These are phyloP conservation scores for Pycnomerus fuliginosus DNA, from an alignment of 2,888 invertebrate genomes.

Conservation along the genomic window DNA sequence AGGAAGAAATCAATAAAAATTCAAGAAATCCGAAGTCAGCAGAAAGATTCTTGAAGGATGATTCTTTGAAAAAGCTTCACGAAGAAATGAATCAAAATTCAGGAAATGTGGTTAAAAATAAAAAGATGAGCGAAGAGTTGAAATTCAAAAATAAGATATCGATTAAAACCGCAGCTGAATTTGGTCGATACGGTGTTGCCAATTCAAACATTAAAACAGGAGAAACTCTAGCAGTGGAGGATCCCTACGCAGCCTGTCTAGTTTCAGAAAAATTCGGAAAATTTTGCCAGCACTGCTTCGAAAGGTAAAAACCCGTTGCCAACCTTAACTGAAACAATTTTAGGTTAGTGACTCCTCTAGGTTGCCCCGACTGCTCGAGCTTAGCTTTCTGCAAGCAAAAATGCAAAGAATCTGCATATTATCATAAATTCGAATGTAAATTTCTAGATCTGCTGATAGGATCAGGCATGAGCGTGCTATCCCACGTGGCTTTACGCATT, in stretches of 20 bases:
- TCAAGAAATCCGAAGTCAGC: constrained; percentile 53
- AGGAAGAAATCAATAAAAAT: constrained; percentile 28
- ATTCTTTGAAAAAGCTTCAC: background rate
- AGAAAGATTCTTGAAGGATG: background rate
- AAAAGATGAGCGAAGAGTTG: too few species aligned
- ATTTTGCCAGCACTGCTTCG: constrained; percentile 79
- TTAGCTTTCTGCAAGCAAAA: constrained; percentile 72
- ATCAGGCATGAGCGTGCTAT: constrained; percentile 75
- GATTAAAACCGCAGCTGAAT: constrained; percentile 60
- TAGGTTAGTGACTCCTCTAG: constrained; percentile 65
- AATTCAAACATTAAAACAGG: constrained; percentile 64
- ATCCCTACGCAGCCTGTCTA: constrained; percentile 72
- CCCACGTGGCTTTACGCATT: constrained; percentile 72
- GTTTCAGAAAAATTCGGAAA: constrained; percentile 72
- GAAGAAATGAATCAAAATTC: constrained; percentile 45
- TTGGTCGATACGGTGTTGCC: constrained; percentile 73
- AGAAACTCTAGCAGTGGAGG: constrained; percentile 70
- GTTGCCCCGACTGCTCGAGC: constrained; percentile 72
- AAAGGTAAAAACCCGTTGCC: constrained; percentile 57
- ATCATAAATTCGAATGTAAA: constrained; percentile 76
- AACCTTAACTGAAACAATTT: constrained; percentile 25
- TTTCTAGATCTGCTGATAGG: constrained; percentile 74
- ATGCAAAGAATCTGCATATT: constrained; percentile 69
- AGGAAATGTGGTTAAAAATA: too few species aligned
- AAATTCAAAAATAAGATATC: too few species aligned